Percentiles rank a stretch among this genome's conserved stretches.
These are phyloP conservation scores for Rhinogobio ventralis DNA, from an alignment of 2,797 vertebrate species.

Conservation along the genomic window DNA sequence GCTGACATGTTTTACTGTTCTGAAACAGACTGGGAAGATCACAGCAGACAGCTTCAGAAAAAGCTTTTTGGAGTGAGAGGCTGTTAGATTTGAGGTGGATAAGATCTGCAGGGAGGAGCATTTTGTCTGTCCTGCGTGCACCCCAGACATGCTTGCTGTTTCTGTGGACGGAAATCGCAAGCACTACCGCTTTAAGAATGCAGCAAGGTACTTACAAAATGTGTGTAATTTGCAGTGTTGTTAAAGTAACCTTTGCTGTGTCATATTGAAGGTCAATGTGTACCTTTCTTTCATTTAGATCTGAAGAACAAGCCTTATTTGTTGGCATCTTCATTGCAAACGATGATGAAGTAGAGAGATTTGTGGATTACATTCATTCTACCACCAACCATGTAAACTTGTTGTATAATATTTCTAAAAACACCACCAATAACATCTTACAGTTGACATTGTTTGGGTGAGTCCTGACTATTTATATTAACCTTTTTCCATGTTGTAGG, in stretches of 20 bases:
- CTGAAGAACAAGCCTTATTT: conserved; percentile 40
- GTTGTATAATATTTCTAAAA: background rate
- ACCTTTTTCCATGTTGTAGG: conserved; percentile 22
- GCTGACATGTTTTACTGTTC: background rate
- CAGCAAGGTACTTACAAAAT: conserved; percentile 24
- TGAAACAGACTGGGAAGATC: background rate
- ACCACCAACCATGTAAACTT: conserved; percentile 42
- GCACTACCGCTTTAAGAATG: conserved; percentile 36
- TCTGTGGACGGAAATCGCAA: conserved; percentile 38
- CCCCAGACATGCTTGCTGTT: conserved; percentile 28
- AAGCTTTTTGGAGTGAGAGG: conserved; percentile 10
- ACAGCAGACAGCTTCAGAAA: conserved; percentile 14
- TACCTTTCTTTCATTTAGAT: conserved; percentile 18
- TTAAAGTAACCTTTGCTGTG: background rate
- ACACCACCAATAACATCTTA: background rate
- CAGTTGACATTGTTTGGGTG: too few relatives aligned
- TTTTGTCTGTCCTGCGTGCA: conserved; percentile 36
- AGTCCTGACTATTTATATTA: background rate
- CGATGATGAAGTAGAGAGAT: conserved; percentile 28
- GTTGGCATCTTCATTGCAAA: conserved; percentile 31
- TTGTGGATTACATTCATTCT: conserved; percentile 23
- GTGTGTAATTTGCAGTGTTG: background rate
- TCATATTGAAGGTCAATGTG: background rate
- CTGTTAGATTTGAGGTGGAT: background rate
- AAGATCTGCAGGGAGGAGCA: conserved; percentile 8